Evolutionary conservation across 1,140 invertebrate genomes (phyloP), one percentile per base, ranked within the genome.

Genomic region (Yoshiicerus persimilis): DNA sequence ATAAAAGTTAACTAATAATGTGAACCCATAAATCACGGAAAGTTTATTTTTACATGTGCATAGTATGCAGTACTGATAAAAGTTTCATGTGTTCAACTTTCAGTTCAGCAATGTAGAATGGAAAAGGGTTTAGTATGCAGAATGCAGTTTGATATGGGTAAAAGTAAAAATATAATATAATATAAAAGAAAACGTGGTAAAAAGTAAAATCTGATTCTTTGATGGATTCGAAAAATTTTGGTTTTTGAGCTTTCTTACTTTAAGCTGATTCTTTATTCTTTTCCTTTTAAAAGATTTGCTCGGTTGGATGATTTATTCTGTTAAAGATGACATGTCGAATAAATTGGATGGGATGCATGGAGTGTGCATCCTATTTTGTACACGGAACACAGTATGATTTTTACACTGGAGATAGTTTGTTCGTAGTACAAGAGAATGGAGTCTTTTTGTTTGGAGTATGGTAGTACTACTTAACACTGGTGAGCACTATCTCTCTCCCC

Each of bases 251-350:
- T 36, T 80, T 32, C 30, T 80, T 80, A 38, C 75, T 23, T 20
- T 80, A 38, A 80, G 75, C 75, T 80, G n/a, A 80, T 20, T 38
- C 75, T 80, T 80, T 36, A 80, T 80, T 80, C 75, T 80, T 80
- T 80, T 62, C 38, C 83, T 85, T 85, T 85, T 85, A 85, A 85
- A 32, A 85, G 83, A 85, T 85, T 85, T 85, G 25, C 30, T 85
- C 83, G 83, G 23, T 85, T 62, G 23, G 39, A 47, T 85, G 83
- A 85, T 85, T 85, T 85, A 85, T 85, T 56, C 39, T 38, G 83
- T 47, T 30, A 75, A 75, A 85, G 83, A 85, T 84, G 83, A 84
- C 83, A 41, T 30, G 41, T 47, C 25, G 47, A 62, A 38, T 47
- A 38, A 38, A 47, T 30, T 56, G 39, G 34, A 32, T 83, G 23